phyloP scores from a whole-genome alignment of 2,888 invertebrate species.

The Acleris emargana region DNA sequence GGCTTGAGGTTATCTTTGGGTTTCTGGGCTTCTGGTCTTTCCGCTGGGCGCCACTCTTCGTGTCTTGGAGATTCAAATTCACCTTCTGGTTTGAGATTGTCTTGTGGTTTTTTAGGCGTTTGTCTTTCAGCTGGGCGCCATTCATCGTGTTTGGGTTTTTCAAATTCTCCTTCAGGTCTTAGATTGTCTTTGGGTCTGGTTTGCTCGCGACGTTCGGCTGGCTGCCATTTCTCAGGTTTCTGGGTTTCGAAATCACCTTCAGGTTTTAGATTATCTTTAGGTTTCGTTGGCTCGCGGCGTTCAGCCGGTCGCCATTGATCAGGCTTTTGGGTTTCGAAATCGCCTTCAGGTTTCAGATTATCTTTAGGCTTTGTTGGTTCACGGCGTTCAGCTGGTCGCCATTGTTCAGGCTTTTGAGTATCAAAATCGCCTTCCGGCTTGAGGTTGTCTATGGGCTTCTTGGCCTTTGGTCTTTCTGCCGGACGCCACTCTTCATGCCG shows the following conservation, averaged over 20 bases:
- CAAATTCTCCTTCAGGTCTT: constrained; percentile 83
- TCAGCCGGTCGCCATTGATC: constrained; percentile 42
- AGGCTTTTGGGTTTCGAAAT: constrained; percentile 70
- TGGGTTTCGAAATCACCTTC: constrained; percentile 78
- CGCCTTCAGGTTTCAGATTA: constrained; percentile 82
- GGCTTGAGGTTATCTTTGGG: constrained; percentile 62
- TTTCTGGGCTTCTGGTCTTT: constrained; percentile 32
- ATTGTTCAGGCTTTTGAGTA: constrained; percentile 51
- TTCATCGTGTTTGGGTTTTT: constrained; percentile 68
- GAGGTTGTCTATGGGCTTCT: constrained; percentile 75
- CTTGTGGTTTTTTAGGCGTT: constrained; percentile 52
- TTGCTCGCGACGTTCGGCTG: constrained; percentile 70
- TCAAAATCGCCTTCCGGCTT: constrained; percentile 84
- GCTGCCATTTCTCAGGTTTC: constrained; percentile 56
- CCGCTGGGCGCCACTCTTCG: constrained; percentile 44
- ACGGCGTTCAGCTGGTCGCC: constrained; percentile 36
- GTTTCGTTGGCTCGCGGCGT: too few species aligned
- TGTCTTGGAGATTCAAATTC: constrained; percentile 68
- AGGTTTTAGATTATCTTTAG: constrained; percentile 64
- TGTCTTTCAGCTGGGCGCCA: constrained; percentile 75
- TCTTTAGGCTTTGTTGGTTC: constrained; percentile 63
- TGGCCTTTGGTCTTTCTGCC: constrained; percentile 46
- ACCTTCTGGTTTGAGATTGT: constrained; percentile 75
- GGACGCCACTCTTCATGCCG: constrained; percentile 51
- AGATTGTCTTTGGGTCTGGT: constrained; percentile 73